Conservation (phyloP, 2,888 invertebrate species). For the Tricholauxania praeusta region DNA sequence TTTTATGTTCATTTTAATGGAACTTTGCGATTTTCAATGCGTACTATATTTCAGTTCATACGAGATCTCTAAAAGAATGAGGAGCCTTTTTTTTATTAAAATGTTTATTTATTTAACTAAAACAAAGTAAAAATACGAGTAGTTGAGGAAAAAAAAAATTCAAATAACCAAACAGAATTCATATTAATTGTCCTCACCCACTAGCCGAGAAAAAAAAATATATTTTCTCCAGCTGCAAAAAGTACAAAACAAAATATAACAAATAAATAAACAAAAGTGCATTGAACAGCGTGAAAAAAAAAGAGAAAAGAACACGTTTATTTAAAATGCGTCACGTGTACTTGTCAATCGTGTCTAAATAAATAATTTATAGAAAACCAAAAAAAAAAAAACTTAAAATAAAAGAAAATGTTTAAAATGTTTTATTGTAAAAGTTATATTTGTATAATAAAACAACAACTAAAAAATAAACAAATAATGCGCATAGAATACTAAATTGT, state of each 20-base stretch:
- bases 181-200: slow-evolving; percentile 7
- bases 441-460: background rate
- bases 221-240: slow-evolving; percentile 23
- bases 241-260: slow-evolving; percentile 12
- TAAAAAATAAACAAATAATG: background rate
- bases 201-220: slow-evolving; percentile 5
- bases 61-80: too few relatives aligned
- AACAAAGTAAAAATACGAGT: background rate
- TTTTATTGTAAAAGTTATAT: slow-evolving; percentile 23
- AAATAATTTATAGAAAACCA: slow-evolving; percentile 8
- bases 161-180: background rate
- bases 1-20: too few relatives aligned
- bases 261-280: slow-evolving; percentile 4
- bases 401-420: slow-evolving; percentile 8
- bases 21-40: too few relatives aligned
- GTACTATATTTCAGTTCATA: too few relatives aligned
- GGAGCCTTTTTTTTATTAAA: too few relatives aligned
- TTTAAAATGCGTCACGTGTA: slow-evolving; percentile 31
- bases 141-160: background rate
- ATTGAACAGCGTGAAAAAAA: slow-evolving; percentile 12
- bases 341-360: background rate
- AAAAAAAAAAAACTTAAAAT: background rate
- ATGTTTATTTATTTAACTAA: too few relatives aligned
- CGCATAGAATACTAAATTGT: slow-evolving; percentile 20
- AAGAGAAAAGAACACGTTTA: slow-evolving; percentile 16